These are phyloP conservation scores for Aleiodes testaceus DNA, from an alignment of 2,888 invertebrate species.

Conservation along the genomic window DNA sequence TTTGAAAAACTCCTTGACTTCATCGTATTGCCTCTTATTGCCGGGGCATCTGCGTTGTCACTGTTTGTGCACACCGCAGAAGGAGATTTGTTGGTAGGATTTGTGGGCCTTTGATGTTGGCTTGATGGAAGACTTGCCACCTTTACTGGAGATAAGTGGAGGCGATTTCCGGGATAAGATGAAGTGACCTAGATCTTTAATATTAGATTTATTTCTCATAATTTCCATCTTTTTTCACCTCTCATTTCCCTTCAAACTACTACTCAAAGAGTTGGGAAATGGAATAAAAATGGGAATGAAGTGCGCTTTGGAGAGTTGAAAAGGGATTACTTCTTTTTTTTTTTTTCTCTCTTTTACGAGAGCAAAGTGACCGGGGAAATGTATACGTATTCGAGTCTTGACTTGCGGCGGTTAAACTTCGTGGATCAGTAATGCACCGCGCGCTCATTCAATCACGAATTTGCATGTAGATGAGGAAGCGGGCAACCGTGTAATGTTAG, in stretches of 20 bases:
- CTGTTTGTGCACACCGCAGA: not conserved
- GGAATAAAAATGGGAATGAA: no score
- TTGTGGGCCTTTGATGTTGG: conserved; percentile 5
- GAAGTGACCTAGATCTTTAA: not conserved
- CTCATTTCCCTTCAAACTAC: no score
- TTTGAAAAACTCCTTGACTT: conserved; percentile 39
- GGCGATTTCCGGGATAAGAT: conserved; percentile 23
- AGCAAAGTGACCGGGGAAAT: conserved; percentile 19
- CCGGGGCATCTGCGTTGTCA: conserved; percentile 39
- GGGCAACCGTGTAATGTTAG: conserved; percentile 38
- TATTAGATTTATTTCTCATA: not conserved
- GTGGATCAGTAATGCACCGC: conserved; percentile 37
- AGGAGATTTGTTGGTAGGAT: conserved; percentile 1
- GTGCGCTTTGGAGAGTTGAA: no score
- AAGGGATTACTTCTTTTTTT: no score
- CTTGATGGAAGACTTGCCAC: conserved; percentile 8
- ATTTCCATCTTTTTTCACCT: no score
- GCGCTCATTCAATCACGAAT: conserved; percentile 53
- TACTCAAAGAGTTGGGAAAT: no score
- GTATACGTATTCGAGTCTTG: conserved; percentile 27
- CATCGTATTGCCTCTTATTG: conserved; percentile 35
- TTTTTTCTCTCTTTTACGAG: not conserved
- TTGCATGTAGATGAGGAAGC: conserved; percentile 52
- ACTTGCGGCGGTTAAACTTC: conserved; percentile 38
- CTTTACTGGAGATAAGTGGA: conserved; percentile 5